phyloP scores from a whole-genome alignment of 2,888 invertebrate genomes.

The Tetragonula carbonaria region DNA sequence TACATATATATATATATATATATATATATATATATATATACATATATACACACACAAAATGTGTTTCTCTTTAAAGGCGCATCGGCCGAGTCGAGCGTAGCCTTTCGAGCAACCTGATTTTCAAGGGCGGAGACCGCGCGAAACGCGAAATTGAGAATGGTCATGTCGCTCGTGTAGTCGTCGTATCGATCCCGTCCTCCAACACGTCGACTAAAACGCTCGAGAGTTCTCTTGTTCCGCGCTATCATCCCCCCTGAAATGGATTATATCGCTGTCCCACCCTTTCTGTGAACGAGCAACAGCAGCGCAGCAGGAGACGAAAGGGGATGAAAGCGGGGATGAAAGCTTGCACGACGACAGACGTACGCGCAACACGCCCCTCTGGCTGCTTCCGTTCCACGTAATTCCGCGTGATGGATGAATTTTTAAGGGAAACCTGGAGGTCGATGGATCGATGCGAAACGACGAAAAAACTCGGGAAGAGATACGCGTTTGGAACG shows the following conservation, averaged over 20 bases:
- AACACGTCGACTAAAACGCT: neutral
- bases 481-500: too few relatives aligned
- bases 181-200: conserved; percentile 38
- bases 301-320: neutral
- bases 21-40: too few relatives aligned
- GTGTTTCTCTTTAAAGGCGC: conserved; percentile 43
- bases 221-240: neutral
- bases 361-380: too few relatives aligned
- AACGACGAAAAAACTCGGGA: too few relatives aligned
- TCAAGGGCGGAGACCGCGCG: conserved; percentile 37
- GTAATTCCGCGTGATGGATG: neutral
- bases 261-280: conserved; percentile 1
- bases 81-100: conserved; percentile 19
- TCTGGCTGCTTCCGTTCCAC: too few relatives aligned
- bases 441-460: neutral
- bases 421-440: neutral
- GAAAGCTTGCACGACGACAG: neutral
- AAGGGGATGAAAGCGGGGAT: neutral
- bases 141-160: conserved; percentile 58
- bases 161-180: conserved; percentile 33
- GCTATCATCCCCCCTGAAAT: neutral
- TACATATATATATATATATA: neutral
- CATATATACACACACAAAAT: too few relatives aligned
- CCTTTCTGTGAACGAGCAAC: neutral
- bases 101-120: conserved; percentile 37